A percentile compares a stretch with the other conserved stretches of the same genome.
These are phyloP conservation scores for Vidua macroura DNA, from an alignment of 2,113 vertebrate species.

Conservation along the genomic window DNA sequence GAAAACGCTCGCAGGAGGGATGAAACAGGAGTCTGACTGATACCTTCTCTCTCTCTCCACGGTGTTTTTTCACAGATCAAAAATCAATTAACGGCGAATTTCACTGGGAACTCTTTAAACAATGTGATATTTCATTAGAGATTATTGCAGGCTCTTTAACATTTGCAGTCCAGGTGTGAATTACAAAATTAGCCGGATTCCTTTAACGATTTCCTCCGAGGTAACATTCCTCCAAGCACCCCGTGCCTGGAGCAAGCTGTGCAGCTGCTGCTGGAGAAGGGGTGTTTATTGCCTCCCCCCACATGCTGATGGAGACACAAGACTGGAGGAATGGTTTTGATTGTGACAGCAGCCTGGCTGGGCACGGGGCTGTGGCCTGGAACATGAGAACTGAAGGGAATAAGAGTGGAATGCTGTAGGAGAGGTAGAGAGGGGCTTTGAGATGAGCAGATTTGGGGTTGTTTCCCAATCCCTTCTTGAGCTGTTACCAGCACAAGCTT, in stretches of 20 bases:
- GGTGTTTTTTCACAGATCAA: conserved; percentile 73
- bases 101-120: conserved; percentile 76
- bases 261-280: conserved; percentile 1
- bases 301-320: not conserved
- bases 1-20: not conserved
- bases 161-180: conserved; percentile 76
- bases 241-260: not conserved
- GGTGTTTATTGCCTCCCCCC: not conserved
- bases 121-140: conserved; percentile 77
- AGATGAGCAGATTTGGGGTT: not conserved
- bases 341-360: not conserved
- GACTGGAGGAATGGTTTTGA: not conserved
- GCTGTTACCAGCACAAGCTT: not conserved
- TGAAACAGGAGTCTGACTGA: conserved; percentile 49
- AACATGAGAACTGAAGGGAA: not conserved
- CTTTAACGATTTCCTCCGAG: conserved; percentile 64
- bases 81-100: conserved; percentile 78
- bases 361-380: not conserved
- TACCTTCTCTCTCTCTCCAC: conserved; percentile 49
- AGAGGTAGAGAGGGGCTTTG: not conserved
- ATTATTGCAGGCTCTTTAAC: conserved; percentile 58
- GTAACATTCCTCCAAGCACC: conserved; percentile 20
- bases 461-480: not conserved
- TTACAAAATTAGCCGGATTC: conserved; percentile 64
- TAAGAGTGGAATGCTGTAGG: not conserved